These are phyloP conservation scores for Zoanthus gigantus DNA, from an alignment of 92 coral and sea anemone species.

Conservation along the genomic window DNA sequence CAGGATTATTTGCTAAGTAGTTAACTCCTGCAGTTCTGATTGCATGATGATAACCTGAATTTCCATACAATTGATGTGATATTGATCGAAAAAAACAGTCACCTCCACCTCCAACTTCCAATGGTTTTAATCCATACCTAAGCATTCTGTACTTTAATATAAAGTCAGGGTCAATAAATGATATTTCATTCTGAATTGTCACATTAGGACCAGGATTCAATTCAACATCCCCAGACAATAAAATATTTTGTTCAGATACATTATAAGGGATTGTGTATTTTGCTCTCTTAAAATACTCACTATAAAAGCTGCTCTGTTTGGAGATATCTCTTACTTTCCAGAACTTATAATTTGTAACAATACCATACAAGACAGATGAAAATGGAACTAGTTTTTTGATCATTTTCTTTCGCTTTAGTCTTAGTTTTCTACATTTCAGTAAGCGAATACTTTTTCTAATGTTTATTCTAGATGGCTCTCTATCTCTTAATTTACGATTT, in stretches of 20 bases:
- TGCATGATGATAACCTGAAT: constrained; percentile 35
- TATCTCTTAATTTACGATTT: too few relatives aligned
- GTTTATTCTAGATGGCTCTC: neutral
- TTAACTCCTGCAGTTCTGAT: constrained; percentile 53
- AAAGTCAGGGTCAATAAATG: constrained; percentile 5
- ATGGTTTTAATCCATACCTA: constrained; percentile 54
- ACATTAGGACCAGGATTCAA: constrained; percentile 61
- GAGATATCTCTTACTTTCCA: constrained; percentile 9
- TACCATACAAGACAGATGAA: neutral
- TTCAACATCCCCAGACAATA: constrained; percentile 54
- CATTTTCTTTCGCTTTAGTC: neutral
- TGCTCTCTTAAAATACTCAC: constrained; percentile 1
- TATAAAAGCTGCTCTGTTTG: constrained; percentile 30
- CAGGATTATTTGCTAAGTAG: constrained; percentile 6
- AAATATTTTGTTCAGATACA: neutral
- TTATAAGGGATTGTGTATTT: constrained; percentile 17
- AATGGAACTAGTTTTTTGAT: neutral
- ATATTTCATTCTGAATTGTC: constrained; percentile 5
- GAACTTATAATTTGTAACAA: neutral
- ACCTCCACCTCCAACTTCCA: constrained; percentile 14
- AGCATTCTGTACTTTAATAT: constrained; percentile 47
- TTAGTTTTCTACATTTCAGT: neutral
- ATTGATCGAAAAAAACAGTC: too few relatives aligned
- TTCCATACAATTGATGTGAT: neutral
- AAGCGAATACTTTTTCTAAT: neutral